Evolutionary conservation across 2,888 invertebrate species (phyloP), one percentile per base, ranked within the genome.

Genomic region (Chironomus tentans): DNA sequence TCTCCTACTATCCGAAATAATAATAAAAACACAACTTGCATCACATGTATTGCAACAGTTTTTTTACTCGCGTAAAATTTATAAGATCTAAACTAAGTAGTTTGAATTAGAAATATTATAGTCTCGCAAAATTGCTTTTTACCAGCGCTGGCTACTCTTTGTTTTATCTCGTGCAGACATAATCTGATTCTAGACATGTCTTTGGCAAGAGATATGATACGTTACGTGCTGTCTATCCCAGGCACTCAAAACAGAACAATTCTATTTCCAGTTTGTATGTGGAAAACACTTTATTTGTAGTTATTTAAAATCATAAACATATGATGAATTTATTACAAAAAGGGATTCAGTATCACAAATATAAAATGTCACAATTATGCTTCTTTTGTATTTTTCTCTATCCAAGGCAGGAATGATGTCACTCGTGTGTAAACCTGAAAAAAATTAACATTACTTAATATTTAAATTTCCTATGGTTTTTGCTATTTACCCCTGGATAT

Each of bases 371-470:
- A 38, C 1, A 38, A 10, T 38, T 68, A 74, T 4, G 21, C 48
- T 80, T 87, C 89, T 83, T 91, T 90, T 76, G 92, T 86, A 83
- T 95, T 94, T 84, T 93, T 94, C 80, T 88, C 87, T 81, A 95
- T 94, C 95, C 95, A 95, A 24, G 92, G 91, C 79, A 93, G 83
- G 86, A 94, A 92, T 79, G 90, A 87, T 69, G 93, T 91, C 77
- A 94, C 91, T 79, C 94, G 88, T 0, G 94, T 93, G 83, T 95
- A 95, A 3, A 95, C 95, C 46, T 50, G n/a, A n/a, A n/a, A n/a
- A 50, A 50, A 28, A 48, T 24, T 24, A 3, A 3, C 3, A 24
- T 24, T 3, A 3, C 3, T 24, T 24, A 24, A 24, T 3, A 24
- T 24, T 24, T 24, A 24, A 24, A 24, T n/a, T n/a, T n/a, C n/a